These are phyloP conservation scores for Leptinotarsa lineolata DNA, from an alignment of 1,140 invertebrate species.

Conservation along the genomic window DNA sequence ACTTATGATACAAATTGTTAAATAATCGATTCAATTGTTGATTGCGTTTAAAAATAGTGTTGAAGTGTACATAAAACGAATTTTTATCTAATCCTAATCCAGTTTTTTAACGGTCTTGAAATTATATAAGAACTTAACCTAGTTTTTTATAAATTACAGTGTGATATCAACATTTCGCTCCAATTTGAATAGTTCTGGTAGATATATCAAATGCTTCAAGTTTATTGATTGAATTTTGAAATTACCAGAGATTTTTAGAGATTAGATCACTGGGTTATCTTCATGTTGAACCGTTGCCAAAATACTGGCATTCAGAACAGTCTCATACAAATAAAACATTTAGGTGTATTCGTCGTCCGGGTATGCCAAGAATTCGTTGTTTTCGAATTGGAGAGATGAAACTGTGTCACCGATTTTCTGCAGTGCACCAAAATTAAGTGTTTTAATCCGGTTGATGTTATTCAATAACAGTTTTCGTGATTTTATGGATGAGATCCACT, in stretches of 20 bases:
- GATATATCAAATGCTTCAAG: not conserved
- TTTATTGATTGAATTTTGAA: not conserved
- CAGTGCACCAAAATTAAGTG: constrained; percentile 8
- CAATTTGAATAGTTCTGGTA: not conserved
- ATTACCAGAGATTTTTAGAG: constrained; percentile 1
- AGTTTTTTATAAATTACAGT: constrained; percentile 5
- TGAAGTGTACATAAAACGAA: not conserved
- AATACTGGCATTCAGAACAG: not conserved
- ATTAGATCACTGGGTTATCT: constrained; percentile 12
- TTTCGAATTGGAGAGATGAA: constrained; percentile 11
- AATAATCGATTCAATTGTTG: constrained; percentile 1
- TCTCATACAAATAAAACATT: constrained; percentile 2
- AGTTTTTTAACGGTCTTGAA: not conserved
- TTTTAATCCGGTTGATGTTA: constrained; percentile 13
- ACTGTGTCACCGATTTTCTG: constrained; percentile 16
- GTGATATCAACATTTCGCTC: not conserved
- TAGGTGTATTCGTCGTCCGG: not conserved
- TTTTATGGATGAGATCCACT: constrained; percentile 17
- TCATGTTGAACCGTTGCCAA: constrained; percentile 15
- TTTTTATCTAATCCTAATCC: not conserved
- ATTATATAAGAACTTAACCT: not conserved
- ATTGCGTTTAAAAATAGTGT: not conserved
- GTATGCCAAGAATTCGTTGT: constrained; percentile 19
- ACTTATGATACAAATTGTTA: constrained; percentile 10
- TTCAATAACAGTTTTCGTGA: constrained; percentile 1